A percentile compares a stretch with the other conserved stretches of the same genome.
These are phyloP conservation scores for Barnardius zonarius DNA, from an alignment of 2,113 vertebrate species.

Conservation along the genomic window DNA sequence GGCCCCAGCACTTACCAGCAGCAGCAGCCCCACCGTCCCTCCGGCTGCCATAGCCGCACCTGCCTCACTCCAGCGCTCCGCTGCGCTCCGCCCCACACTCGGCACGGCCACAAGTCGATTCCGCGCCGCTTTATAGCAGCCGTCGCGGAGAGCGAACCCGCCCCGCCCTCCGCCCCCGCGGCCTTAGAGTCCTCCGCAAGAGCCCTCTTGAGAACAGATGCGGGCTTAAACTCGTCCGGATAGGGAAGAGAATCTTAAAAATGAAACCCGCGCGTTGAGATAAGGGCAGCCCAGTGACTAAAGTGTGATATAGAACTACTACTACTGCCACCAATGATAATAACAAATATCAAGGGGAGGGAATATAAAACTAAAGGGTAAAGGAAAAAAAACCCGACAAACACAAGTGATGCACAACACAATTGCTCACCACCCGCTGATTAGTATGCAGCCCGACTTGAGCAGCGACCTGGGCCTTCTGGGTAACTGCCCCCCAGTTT, in stretches of 20 bases:
- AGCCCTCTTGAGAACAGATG: not conserved
- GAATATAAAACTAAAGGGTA: not conserved
- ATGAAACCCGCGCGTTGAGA: not conserved
- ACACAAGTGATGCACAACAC: not conserved
- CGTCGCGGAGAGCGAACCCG: not conserved
- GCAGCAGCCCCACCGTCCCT: fast-evolving
- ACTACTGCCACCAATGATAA: not conserved
- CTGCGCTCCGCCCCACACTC: fast-evolving
- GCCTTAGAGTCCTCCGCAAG: too few relatives aligned
- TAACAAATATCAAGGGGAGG: not conserved
- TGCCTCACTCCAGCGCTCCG: fast-evolving
- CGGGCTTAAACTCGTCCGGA: not conserved
- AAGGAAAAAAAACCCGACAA: not conserved
- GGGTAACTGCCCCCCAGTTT: not conserved
- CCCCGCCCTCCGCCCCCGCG: not conserved
- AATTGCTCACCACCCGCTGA: not conserved
- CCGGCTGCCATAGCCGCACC: not conserved
- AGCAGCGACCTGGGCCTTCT: not conserved
- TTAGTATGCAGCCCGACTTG: not conserved
- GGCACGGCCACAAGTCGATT: fast-evolving
- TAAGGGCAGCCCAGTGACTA: not conserved
- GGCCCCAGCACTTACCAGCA: not conserved
- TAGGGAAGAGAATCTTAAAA: not conserved
- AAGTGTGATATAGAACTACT: not conserved
- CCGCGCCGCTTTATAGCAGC: not conserved